Base-by-base conservation (phyloP, 2,113 vertebrate species). In the Melanotaenia duboulayi region DNA sequence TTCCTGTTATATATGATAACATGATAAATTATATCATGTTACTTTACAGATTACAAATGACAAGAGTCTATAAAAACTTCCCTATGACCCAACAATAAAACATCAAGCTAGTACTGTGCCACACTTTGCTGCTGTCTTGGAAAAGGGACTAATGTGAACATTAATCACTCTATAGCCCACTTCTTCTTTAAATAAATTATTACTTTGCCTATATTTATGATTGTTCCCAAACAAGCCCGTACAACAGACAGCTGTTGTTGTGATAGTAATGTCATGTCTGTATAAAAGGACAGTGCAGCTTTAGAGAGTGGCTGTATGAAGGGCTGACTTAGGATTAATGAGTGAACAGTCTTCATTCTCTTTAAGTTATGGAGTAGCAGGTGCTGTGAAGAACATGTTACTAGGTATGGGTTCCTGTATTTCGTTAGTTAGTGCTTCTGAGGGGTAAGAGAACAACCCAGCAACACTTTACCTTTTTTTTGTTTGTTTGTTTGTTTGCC, bases 231-330 rank as follows among this genome's bases (percentile, higher is more conserved):
- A 32, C 25, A 57, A 32, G 32, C 24, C 54, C 58, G 79, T 73
- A 80, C 56, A 82, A 87, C 78, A 84, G 66, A 12, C 55, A 75
- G 62, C 61, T 76, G 74, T 70, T 80, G 72, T 75, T 65, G 22
- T 17, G 68, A 39, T 49, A 16, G 24, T 76, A 71, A 84, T 58
- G 71, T 84, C 32, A 69, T 3, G 39, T 71, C 76, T 82, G 55
- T 68, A 42, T 85, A 68, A 80, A 57, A 72, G 66, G 32, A 64
- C 58, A 54, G 46, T 2, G 17, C 61, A 72, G 77, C 12, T 39
- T 60, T 23, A 64, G 54, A 50, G 19, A 71, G 52, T 49, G 44
- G 32, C 51, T 14, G 60, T 71, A 24, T 65, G 50, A 82, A 16
- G 12, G 50, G 10, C 23, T 40, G 44, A 56, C 28, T 62, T 23